Evolutionary conservation across 2,888 invertebrate species (phyloP).

Genomic region (Diaprepes abbreviatus): DNA sequence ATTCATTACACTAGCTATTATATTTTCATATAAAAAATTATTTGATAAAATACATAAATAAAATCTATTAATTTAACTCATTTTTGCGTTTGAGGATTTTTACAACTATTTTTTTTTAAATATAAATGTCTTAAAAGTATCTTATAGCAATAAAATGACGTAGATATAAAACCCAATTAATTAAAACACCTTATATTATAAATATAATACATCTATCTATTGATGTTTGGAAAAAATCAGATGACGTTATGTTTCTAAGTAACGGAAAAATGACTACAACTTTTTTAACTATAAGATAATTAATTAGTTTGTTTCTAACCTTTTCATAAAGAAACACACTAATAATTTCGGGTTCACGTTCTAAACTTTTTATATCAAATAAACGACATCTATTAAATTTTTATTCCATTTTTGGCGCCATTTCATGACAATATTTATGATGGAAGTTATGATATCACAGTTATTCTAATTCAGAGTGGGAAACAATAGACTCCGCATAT

Average conservation of each 20-base stretch:
- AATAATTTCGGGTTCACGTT: not conserved
- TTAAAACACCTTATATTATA: not conserved
- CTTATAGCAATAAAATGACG: no score
- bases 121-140: no score
- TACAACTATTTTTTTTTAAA: no score
- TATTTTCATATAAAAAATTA: no score
- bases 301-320: not conserved
- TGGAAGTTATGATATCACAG: not conserved
- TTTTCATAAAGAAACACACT: not conserved
- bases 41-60: no score
- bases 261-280: not conserved
- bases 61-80: no score
- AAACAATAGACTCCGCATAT: not conserved
- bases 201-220: not conserved
- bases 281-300: not conserved
- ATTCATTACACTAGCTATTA: no score
- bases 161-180: not conserved
- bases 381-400: not conserved
- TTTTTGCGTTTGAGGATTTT: no score
- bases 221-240: no score
- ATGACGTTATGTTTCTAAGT: not conserved
- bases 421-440: not conserved
- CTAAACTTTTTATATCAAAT: not conserved
- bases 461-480: not conserved
- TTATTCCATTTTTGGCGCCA: slow-evolving; percentile 22